A percentile compares a stretch with the other conserved stretches of the same genome.
phyloP scores from a whole-genome alignment of 1,140 invertebrate species.

The Pseudomyrmex sp. region DNA sequence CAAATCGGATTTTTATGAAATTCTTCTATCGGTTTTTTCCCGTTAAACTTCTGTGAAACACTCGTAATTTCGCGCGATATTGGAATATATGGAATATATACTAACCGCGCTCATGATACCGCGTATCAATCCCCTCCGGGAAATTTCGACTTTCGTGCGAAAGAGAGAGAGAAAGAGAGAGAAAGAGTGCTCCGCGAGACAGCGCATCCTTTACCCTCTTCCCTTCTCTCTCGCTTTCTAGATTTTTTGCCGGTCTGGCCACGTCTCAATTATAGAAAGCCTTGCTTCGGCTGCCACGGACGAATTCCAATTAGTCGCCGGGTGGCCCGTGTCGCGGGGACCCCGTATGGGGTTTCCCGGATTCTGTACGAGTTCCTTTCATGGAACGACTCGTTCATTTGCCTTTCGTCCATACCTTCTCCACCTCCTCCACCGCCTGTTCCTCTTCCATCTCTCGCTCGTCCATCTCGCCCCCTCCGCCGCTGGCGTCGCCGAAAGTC shows the following conservation, averaged over 20 bases:
- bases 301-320: slow-evolving; percentile 85
- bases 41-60: slow-evolving; percentile 9
- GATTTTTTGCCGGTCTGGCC: slow-evolving; percentile 79
- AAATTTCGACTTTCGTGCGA: slow-evolving; percentile 72
- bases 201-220: slow-evolving; percentile 69
- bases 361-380: slow-evolving; percentile 86
- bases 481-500: slow-evolving; percentile 56
- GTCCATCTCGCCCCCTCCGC: slow-evolving; percentile 28
- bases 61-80: not conserved
- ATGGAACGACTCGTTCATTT: slow-evolving; percentile 85
- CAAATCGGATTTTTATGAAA: not conserved
- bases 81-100: slow-evolving; percentile 20
- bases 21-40: not conserved
- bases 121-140: slow-evolving; percentile 58
- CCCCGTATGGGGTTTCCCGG: slow-evolving; percentile 84
- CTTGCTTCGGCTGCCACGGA: slow-evolving; percentile 85
- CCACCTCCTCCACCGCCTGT: slow-evolving; percentile 56
- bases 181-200: slow-evolving; percentile 74
- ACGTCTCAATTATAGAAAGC: slow-evolving; percentile 86
- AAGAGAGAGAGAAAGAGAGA: slow-evolving; percentile 55
- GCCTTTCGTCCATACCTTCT: slow-evolving; percentile 81
- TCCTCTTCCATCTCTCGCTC: slow-evolving; percentile 50
- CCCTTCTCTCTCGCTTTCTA: slow-evolving; percentile 60
- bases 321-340: slow-evolving; percentile 82
- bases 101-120: slow-evolving; percentile 11